phyloP scores from a whole-genome alignment of 2,113 vertebrate species.

The Smithornis capensis region DNA sequence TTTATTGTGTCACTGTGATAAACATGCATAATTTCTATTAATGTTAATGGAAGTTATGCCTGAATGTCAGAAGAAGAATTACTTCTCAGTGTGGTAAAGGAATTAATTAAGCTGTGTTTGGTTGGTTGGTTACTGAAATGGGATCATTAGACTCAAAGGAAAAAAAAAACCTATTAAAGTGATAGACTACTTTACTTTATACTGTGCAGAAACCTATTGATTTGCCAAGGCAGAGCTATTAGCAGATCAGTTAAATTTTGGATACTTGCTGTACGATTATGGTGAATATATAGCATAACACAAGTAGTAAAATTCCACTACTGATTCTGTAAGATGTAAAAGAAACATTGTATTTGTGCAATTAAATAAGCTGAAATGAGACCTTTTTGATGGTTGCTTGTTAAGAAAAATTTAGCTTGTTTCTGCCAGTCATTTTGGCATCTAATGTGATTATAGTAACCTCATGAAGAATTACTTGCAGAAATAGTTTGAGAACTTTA shows the following conservation, averaged over 20 bases:
- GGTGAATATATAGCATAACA: not conserved
- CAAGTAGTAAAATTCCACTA: not conserved
- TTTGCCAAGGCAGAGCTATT: not conserved
- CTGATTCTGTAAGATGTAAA: not conserved
- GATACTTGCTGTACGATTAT: not conserved
- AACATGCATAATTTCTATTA: not conserved
- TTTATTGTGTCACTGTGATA: not conserved
- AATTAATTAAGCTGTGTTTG: constrained; percentile 30
- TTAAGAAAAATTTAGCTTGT: not conserved
- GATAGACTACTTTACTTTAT: not conserved
- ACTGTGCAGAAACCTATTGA: not conserved
- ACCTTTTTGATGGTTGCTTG: not conserved
- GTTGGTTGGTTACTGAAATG: not conserved
- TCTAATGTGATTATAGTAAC: not conserved
- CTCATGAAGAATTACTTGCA: not conserved
- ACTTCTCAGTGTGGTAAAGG: not conserved
- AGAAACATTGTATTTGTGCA: not conserved
- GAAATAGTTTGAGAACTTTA: not conserved
- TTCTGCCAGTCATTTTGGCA: not conserved
- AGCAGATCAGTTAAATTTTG: not conserved
- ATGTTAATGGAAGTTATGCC: not conserved
- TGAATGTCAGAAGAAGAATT: not conserved
- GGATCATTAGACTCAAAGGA: not conserved
- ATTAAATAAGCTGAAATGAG: not conserved
- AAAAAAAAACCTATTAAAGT: not conserved